Percentiles rank a stretch among this genome's conserved stretches.
phyloP scores from a whole-genome alignment of 2,888 invertebrate species.

The Phengaris arion region DNA sequence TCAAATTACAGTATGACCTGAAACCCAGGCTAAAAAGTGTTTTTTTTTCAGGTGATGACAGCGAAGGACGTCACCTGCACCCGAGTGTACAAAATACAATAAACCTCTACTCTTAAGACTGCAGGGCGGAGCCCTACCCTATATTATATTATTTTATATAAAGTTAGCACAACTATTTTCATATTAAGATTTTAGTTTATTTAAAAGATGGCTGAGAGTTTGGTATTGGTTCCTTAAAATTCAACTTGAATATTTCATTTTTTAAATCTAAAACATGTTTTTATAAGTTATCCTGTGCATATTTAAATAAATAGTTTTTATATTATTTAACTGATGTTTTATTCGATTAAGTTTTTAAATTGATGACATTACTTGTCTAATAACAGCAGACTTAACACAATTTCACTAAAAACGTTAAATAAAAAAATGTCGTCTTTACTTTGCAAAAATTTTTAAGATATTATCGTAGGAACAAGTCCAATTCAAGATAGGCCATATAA shows the following conservation, averaged over 20 bases:
- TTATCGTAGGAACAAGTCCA: no score
- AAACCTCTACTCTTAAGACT: constrained; percentile 61
- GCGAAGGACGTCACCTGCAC: constrained; percentile 86
- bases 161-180: constrained; percentile 61
- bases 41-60: constrained; percentile 82
- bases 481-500: no score
- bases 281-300: constrained; percentile 73
- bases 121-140: constrained; percentile 55
- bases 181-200: constrained; percentile 59
- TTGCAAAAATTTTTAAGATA: no score
- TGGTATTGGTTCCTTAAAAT: constrained; percentile 28
- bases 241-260: background rate
- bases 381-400: no score
- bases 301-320: constrained; percentile 63
- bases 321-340: constrained; percentile 35
- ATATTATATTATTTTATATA: constrained; percentile 49
- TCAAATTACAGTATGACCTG: no score
- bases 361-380: no score
- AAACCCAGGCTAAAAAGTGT: background rate
- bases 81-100: constrained; percentile 84
- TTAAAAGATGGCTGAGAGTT: constrained; percentile 33
- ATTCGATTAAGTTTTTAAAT: background rate
- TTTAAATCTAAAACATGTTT: constrained; percentile 43
- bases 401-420: no score
- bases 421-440: no score